Evolutionary conservation across 2,797 vertebrate genomes (phyloP).

Genomic region (Fratercula arctica): DNA sequence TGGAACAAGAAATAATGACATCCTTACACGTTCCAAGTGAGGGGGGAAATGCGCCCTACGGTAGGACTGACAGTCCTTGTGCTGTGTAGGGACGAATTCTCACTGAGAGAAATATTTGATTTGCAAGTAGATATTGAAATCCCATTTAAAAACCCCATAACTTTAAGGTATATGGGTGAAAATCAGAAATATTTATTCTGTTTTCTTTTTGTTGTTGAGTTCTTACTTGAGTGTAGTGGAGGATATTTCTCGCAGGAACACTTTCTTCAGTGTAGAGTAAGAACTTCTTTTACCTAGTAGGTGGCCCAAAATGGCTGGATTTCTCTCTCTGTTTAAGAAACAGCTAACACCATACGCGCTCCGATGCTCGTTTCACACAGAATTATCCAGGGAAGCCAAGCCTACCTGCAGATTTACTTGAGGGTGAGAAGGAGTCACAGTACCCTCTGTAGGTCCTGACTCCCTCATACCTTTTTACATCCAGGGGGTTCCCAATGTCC

Average conservation of each 20-base stretch:
- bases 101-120: background rate
- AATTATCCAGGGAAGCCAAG: background rate
- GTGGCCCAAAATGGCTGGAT: background rate
- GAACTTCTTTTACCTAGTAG: background rate
- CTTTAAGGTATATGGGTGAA: background rate
- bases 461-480: background rate
- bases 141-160: background rate
- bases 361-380: background rate
- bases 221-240: background rate
- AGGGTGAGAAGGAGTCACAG: background rate
- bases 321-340: background rate
- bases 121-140: background rate
- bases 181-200: background rate
- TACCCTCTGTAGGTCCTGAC: background rate
- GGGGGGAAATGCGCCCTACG: background rate
- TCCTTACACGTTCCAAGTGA: background rate
- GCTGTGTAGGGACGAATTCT: background rate
- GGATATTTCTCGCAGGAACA: background rate
- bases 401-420: background rate
- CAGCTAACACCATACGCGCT: fast-evolving
- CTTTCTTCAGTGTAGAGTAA: background rate
- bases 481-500: background rate
- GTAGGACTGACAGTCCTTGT: background rate
- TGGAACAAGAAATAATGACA: background rate
- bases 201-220: background rate